These are phyloP conservation scores for Trigoniulus corallinus DNA, from an alignment of 1,140 invertebrate species.

Conservation along the genomic window DNA sequence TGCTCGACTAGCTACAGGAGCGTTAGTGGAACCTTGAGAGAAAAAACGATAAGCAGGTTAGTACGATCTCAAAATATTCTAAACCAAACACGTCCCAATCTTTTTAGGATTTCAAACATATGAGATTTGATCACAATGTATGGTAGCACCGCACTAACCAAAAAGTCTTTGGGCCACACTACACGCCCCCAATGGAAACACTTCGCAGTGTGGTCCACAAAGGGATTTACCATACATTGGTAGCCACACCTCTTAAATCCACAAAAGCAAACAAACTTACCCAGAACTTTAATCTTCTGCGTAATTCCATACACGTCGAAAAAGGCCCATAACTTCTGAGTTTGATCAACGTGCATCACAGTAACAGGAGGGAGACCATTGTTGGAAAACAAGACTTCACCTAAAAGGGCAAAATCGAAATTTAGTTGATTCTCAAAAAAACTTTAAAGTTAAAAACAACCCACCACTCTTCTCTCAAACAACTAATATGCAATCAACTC, in stretches of 20 bases:
- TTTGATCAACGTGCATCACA: conserved; percentile 89
- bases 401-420: conserved; percentile 23
- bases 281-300: conserved; percentile 58
- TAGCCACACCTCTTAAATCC: too few species aligned
- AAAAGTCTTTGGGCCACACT: too few species aligned
- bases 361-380: conserved; percentile 63
- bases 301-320: conserved; percentile 92
- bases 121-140: too few species aligned
- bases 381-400: conserved; percentile 74
- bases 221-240: too few species aligned
- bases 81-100: conserved; percentile 15
- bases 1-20: conserved; percentile 3
- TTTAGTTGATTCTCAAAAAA: conserved; percentile 1
- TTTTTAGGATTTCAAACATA: too few species aligned
- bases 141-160: too few species aligned
- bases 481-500: not conserved
- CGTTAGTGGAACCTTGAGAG: not conserved
- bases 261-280: too few species aligned
- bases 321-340: conserved; percentile 77
- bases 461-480: not conserved
- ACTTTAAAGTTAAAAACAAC: not conserved
- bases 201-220: too few species aligned
- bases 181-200: too few species aligned
- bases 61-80: conserved; percentile 4
- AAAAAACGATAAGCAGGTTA: not conserved